These are phyloP conservation scores for Gila orcuttii DNA, from an alignment of 2,113 vertebrate species.

Conservation along the genomic window DNA sequence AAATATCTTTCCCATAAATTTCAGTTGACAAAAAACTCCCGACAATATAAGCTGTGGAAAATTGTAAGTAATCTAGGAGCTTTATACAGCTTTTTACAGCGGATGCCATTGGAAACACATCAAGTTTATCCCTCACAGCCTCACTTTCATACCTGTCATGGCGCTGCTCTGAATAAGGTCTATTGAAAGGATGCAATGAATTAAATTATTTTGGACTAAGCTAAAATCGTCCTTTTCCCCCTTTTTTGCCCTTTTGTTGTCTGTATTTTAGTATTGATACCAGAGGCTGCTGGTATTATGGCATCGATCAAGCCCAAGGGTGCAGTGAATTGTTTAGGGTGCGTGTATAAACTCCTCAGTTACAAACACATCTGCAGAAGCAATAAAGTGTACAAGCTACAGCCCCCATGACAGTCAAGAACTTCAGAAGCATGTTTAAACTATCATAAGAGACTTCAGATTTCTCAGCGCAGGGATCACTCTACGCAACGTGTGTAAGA, in stretches of 20 bases:
- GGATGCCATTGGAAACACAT: no score
- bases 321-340: neutral
- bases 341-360: neutral
- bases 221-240: neutral
- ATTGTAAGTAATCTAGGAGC: no score
- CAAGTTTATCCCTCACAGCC: no score
- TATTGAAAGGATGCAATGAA: neutral
- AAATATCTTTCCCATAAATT: no score
- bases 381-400: neutral
- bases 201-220: neutral
- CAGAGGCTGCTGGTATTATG: neutral
- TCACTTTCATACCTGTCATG: no score
- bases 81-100: no score
- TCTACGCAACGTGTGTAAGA: neutral
- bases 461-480: neutral
- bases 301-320: neutral
- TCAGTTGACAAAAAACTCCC: no score
- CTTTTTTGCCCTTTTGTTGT: neutral
- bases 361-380: conserved; percentile 20
- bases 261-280: neutral
- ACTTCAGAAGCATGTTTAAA: neutral
- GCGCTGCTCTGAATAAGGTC: no score
- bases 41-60: no score
- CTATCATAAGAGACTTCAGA: neutral
- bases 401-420: neutral